Evolutionary conservation across 2,797 vertebrate species (phyloP).

Genomic region (Eremophila alpestris): DNA sequence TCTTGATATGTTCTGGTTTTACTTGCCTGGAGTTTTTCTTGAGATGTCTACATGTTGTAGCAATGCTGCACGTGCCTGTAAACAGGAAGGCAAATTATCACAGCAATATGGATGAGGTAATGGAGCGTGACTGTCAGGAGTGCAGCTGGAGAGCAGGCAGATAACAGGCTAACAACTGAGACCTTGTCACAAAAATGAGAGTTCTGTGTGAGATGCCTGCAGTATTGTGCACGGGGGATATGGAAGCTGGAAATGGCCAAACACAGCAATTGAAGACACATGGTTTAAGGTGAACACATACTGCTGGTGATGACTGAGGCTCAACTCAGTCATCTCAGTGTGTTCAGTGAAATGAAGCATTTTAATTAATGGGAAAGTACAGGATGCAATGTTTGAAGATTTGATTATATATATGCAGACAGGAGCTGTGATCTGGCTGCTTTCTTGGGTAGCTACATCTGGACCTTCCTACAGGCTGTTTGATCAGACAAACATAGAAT

Average conservation of each 20-base stretch:
- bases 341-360: not conserved
- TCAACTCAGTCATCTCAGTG: not conserved
- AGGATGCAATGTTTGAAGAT: not conserved
- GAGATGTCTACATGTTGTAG: not conserved
- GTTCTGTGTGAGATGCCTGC: not conserved
- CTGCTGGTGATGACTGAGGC: not conserved
- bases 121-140: not conserved
- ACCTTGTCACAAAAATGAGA: not conserved
- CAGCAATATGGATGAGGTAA: not conserved
- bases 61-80: fast-evolving
- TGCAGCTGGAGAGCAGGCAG: not conserved
- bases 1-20: not conserved
- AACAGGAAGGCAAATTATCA: not conserved
- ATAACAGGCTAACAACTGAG: not conserved
- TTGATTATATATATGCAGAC: not conserved
- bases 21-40: not conserved
- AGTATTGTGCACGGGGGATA: not conserved
- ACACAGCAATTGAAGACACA: not conserved
- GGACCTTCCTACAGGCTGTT: not conserved
- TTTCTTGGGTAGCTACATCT: not conserved
- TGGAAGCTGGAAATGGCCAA: not conserved
- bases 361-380: not conserved
- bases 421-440: not conserved
- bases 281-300: not conserved
- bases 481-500: not conserved